Base-by-base conservation (phyloP, 1,140 invertebrate genomes). In the Drosophila insularis region DNA sequence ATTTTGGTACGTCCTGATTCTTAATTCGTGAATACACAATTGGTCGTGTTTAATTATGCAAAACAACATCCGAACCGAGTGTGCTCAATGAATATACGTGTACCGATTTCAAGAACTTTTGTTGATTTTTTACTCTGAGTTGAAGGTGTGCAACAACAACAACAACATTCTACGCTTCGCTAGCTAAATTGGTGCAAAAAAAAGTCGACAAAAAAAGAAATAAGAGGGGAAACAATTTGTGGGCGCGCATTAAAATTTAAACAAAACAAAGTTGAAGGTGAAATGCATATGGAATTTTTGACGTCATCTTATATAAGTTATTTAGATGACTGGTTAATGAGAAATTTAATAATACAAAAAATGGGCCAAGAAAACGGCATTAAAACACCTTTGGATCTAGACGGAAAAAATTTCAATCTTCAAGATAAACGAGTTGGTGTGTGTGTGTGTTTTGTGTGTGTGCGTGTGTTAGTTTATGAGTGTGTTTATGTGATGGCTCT, bases 1-100 rank as follows among this genome's bases (percentile, higher is more conserved):
- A 76, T 78, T 37, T 86, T 87, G 81, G 81, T 86, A 86, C 65
- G 81, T 77, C 60, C 31, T 50, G 55, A 46, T 37, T n/a, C 10
- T 37, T 31, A 13, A 14, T 6, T 23, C 32, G 63, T 32, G 35
- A 74, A 40, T 27, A 27, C 5, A 27, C 11, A 58, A 58, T 39
- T 14, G 35, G 40, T 7, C 13, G 13, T 56, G 40, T 32, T 58
- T 46, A 72, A 64, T 54, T 39, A 59, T 13, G 40, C 59, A 43
- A 54, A 58, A 43, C 39, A 39, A 43, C 59, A 43, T 61, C 17
- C 39, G 23, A 40, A 65, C 19, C 43, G n/a, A 61, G 59, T 13
- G 21, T 14, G n/a, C 59, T 37, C 37, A 40, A 50, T 50, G 43
- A 50, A 50, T 50, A 50, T 50, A 50, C 17, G 43, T 50, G 43